These are phyloP conservation scores for Amphilophus citrinellus DNA, from an alignment of 2,113 vertebrate genomes.

Conservation along the genomic window DNA sequence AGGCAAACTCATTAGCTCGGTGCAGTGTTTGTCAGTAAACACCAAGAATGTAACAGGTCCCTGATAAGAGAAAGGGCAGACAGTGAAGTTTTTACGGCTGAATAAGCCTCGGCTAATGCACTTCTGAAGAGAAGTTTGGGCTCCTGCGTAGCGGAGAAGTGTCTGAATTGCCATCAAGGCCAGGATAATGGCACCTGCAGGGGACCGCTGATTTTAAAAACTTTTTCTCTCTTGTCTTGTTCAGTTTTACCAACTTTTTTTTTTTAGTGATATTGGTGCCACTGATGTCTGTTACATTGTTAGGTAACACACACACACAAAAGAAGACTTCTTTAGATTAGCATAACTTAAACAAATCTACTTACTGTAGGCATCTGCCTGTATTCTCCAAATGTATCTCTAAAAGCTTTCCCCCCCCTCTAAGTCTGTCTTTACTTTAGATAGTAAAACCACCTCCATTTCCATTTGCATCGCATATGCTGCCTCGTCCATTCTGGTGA, in stretches of 20 bases:
- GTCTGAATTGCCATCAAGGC: constrained; percentile 38
- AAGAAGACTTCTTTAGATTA: not conserved
- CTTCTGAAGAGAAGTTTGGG: constrained; percentile 50
- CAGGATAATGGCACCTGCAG: constrained; percentile 30
- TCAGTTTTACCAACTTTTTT: constrained; percentile 46
- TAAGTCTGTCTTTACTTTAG: constrained; percentile 27
- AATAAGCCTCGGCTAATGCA: constrained; percentile 69
- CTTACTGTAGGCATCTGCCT: constrained; percentile 28
- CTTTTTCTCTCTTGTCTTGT: constrained; percentile 30
- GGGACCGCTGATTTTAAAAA: constrained; percentile 33
- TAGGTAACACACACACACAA: not conserved
- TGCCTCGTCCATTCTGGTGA: constrained; percentile 16
- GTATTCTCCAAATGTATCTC: constrained; percentile 14
- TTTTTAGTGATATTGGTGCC: not conserved
- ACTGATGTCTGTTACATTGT: not conserved
- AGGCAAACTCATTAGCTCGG: constrained; percentile 72
- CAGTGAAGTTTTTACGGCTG: constrained; percentile 56
- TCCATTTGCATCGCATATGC: constrained; percentile 59
- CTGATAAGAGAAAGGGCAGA: constrained; percentile 68
- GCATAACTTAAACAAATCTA: constrained; percentile 15
- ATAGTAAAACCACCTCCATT: constrained; percentile 37
- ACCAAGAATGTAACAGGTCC: constrained; percentile 35
- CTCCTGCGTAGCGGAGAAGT: constrained; percentile 17
- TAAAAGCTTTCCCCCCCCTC: constrained; percentile 50
- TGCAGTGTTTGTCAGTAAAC: constrained; percentile 69